Conservation (phyloP, 2,888 invertebrate genomes). For the Polia nebulosa region DNA sequence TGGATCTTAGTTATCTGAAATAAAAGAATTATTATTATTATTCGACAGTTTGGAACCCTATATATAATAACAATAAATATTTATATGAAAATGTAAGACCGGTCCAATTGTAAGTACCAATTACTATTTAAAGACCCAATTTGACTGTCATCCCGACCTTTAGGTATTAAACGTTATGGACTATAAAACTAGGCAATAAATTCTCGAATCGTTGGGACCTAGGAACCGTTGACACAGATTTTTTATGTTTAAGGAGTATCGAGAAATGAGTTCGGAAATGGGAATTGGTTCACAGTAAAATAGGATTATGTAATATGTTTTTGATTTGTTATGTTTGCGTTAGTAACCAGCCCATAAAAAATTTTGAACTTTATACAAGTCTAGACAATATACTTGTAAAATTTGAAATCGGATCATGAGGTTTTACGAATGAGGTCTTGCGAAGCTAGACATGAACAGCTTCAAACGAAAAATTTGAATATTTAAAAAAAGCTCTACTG, state of each 20-base stretch:
- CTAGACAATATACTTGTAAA: no score
- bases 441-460: no score
- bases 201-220: conserved; percentile 5
- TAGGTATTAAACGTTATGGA: conserved; percentile 27
- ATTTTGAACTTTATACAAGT: no score
- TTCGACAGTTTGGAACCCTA: no score
- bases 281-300: not conserved
- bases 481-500: no score
- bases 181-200: conserved; percentile 41
- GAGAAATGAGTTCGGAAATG: not conserved
- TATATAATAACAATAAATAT: conserved; percentile 12
- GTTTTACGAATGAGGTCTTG: no score
- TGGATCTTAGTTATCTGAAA: no score
- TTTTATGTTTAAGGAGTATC: not conserved
- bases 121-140: conserved; percentile 25
- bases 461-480: no score
- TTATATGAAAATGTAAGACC: not conserved
- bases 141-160: conserved; percentile 5
- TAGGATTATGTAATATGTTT: not conserved
- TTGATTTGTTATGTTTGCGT: not conserved
- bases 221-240: not conserved
- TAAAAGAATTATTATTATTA: no score
- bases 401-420: no score
- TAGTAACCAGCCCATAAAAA: no score
- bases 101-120: conserved; percentile 16